Evolutionary conservation across 1,140 invertebrate genomes (phyloP).

Genomic region (Lasaia peninsularis): DNA sequence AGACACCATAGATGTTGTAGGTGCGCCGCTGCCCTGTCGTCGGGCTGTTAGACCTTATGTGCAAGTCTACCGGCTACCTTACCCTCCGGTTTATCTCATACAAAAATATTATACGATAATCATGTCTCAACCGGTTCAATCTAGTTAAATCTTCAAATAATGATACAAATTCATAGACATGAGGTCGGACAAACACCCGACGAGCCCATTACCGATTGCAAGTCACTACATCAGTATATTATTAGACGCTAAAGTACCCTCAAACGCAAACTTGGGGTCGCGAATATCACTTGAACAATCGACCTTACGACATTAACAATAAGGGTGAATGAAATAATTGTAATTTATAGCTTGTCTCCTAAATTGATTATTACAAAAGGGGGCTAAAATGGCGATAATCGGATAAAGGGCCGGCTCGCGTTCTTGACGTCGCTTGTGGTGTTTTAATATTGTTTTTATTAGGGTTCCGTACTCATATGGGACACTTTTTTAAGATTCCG

Average conservation of each 20-base stretch:
- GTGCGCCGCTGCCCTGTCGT: too few relatives aligned
- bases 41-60: too few relatives aligned
- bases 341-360: slow-evolving; percentile 21
- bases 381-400: slow-evolving; percentile 4
- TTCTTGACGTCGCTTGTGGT: neutral
- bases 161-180: too few relatives aligned
- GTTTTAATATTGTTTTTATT: slow-evolving; percentile 5
- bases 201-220: slow-evolving; percentile 23
- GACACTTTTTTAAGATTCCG: too few relatives aligned
- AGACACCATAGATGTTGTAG: too few relatives aligned
- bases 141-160: too few relatives aligned
- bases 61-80: too few relatives aligned
- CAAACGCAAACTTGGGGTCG: slow-evolving; percentile 5
- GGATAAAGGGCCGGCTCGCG: neutral
- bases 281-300: slow-evolving; percentile 10
- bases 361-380: slow-evolving; percentile 7
- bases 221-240: slow-evolving; percentile 39
- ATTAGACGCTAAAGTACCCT: slow-evolving; percentile 35
- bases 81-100: too few relatives aligned
- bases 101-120: too few relatives aligned
- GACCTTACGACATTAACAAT: slow-evolving; percentile 2
- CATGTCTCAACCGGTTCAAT: too few relatives aligned
- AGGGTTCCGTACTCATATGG: too few relatives aligned
- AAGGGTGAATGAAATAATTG: slow-evolving; percentile 8
- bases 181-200: slow-evolving; percentile 16